Evolutionary conservation across 1,140 invertebrate genomes (phyloP).

Genomic region (Plectus sambesii): DNA sequence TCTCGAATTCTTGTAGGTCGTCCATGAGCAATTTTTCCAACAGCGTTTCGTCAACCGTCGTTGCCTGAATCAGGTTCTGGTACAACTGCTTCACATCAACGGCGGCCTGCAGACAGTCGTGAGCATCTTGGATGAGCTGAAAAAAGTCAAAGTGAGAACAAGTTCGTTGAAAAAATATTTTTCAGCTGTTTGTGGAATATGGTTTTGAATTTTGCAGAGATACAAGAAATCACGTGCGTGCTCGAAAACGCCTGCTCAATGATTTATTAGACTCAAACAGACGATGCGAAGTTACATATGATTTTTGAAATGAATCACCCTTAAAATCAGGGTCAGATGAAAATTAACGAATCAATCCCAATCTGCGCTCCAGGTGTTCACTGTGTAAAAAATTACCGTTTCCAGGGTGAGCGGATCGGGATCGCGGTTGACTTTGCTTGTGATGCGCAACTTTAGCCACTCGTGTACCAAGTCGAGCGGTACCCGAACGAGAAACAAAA

Average conservation of each 20-base stretch:
- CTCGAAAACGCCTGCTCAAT: no score
- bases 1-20: slow-evolving; percentile 62
- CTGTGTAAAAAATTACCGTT: slow-evolving; percentile 50
- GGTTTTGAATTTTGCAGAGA: not conserved
- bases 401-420: not conserved
- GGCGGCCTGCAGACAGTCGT: slow-evolving; percentile 67
- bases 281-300: no score
- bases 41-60: slow-evolving; percentile 50
- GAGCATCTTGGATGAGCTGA: slow-evolving; percentile 70
- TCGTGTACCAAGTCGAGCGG: slow-evolving; percentile 76
- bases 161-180: not conserved
- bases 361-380: no score
- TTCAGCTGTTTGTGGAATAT: not conserved
- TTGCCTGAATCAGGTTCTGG: slow-evolving; percentile 56
- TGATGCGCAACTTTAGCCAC: slow-evolving; percentile 67
- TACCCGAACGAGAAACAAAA: slow-evolving; percentile 68
- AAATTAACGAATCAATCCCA: no score
- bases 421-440: slow-evolving; percentile 58
- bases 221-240: no score
- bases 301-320: no score
- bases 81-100: slow-evolving; percentile 63
- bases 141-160: not conserved
- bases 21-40: slow-evolving; percentile 47
- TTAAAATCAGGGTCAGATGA: no score
- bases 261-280: no score